Percentiles rank a stretch among this genome's conserved stretches.
Conservation (phyloP, 2,113 vertebrate species). For the Platycercus adscitus region DNA sequence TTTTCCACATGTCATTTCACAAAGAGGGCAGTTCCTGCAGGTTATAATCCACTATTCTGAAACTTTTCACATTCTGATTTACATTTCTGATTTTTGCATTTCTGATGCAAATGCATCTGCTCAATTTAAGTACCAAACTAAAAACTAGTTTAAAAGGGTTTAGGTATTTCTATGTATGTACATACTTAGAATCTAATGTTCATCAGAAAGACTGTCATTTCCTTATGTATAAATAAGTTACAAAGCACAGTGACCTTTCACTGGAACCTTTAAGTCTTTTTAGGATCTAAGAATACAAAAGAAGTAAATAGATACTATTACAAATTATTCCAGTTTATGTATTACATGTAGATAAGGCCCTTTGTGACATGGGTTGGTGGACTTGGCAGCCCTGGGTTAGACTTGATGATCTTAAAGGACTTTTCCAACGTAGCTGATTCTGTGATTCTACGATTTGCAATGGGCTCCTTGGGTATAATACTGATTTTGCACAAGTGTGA, state of each 20-base stretch:
- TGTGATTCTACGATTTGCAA: not conserved
- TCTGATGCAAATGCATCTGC: not conserved
- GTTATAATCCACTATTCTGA: not conserved
- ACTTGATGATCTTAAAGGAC: not conserved
- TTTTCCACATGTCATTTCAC: not conserved
- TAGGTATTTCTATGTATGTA: not conserved
- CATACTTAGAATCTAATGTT: not conserved
- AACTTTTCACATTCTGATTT: not conserved
- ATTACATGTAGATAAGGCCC: not conserved
- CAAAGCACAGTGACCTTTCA: not conserved
- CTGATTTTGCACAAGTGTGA: not conserved
- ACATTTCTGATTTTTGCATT: no score
- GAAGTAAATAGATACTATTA: not conserved
- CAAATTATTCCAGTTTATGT: not conserved
- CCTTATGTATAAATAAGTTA: not conserved
- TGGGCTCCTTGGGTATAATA: not conserved
- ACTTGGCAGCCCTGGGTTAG: not conserved
- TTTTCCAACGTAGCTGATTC: not conserved
- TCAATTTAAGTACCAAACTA: not conserved
- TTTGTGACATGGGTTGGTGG: not conserved
- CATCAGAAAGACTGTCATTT: not conserved
- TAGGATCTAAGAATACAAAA: not conserved
- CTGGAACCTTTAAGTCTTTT: not conserved
- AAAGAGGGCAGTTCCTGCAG: not conserved
- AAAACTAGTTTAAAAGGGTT: not conserved